Conservation (phyloP, 2,797 vertebrate genomes). For the Malurus leucopterus region DNA sequence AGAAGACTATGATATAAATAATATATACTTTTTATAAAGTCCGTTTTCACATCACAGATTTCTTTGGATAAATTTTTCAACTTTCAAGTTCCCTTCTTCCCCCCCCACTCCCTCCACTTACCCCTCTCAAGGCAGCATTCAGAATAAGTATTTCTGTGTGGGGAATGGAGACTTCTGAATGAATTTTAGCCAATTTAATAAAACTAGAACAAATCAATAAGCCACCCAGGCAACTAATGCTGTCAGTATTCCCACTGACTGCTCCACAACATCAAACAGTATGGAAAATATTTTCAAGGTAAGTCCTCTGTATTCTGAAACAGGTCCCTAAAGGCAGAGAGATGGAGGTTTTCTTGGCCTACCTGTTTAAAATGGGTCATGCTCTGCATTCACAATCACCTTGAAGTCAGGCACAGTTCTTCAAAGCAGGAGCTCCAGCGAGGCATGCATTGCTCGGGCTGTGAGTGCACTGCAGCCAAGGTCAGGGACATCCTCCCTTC, state of each 20-base stretch:
- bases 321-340: constrained; percentile 58
- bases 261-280: constrained; percentile 63
- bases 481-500: background rate
- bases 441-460: background rate
- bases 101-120: background rate
- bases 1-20: constrained; percentile 12
- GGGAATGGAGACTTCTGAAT: constrained; percentile 35
- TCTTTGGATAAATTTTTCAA: constrained; percentile 30
- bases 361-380: constrained; percentile 57
- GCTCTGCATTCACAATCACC: constrained; percentile 46
- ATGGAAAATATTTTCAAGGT: constrained; percentile 64
- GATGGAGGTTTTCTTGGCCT: constrained; percentile 50
- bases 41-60: constrained; percentile 37
- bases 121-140: constrained; percentile 5
- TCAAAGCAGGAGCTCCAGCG: background rate
- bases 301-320: constrained; percentile 52
- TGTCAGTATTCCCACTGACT: constrained; percentile 39
- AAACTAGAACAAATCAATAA: constrained; percentile 68
- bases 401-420: background rate
- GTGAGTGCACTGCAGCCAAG: rapidly evolving
- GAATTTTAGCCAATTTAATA: constrained; percentile 49
- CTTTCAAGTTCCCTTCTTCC: constrained; percentile 3
- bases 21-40: constrained; percentile 20
- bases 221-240: constrained; percentile 55
- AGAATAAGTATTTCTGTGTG: background rate